phyloP scores from a whole-genome alignment of 2,797 vertebrate genomes.

The Amblyraja radiata region DNA sequence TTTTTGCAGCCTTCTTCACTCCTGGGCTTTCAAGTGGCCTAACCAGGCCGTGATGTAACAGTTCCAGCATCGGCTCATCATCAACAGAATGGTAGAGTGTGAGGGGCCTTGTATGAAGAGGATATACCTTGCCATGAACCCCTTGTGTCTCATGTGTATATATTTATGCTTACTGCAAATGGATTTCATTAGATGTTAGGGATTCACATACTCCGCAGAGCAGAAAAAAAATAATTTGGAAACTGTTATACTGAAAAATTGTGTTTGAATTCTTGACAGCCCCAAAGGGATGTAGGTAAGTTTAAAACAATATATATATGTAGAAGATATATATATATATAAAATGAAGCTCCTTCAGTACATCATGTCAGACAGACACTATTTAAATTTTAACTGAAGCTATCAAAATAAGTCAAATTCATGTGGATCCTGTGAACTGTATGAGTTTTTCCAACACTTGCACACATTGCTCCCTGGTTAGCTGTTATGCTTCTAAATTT shows the following conservation, averaged over 20 bases:
- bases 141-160: too few species aligned
- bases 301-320: background rate
- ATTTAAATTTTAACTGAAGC: slow-evolving; percentile 9
- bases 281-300: background rate
- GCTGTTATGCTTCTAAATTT: background rate
- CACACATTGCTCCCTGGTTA: background rate
- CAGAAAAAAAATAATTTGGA: too few species aligned
- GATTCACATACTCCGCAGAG: background rate
- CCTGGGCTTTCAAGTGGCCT: too few species aligned
- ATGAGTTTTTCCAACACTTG: background rate
- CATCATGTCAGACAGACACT: background rate
- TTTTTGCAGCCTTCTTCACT: too few species aligned
- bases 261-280: background rate
- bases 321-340: background rate
- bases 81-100: too few species aligned
- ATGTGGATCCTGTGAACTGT: background rate
- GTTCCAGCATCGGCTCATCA: too few species aligned
- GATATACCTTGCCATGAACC: too few species aligned
- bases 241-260: background rate
- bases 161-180: too few species aligned
- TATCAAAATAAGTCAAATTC: background rate
- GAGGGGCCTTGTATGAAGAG: too few species aligned
- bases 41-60: too few species aligned
- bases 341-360: background rate
- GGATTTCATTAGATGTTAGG: too few species aligned